A percentile compares a stretch with the other conserved stretches of the same genome.
These are phyloP conservation scores for Sceloporus tristichus DNA, from an alignment of 2,113 vertebrate genomes.

Conservation along the genomic window DNA sequence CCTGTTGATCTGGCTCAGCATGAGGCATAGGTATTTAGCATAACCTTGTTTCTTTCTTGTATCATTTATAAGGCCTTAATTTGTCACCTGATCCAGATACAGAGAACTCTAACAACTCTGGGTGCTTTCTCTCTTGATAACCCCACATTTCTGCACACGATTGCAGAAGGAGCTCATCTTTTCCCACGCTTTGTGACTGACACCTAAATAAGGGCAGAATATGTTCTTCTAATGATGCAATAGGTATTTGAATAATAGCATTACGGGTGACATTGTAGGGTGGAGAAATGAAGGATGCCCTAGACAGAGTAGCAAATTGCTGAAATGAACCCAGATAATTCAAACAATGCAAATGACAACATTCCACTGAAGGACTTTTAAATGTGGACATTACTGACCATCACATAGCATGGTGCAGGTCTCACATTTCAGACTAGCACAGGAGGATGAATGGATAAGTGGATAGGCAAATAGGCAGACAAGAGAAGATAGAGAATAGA, in stretches of 20 bases:
- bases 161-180: neutral
- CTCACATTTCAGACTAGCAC: neutral
- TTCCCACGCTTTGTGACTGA: fast-evolving
- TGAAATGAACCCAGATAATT: conserved; percentile 28
- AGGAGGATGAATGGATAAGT: neutral
- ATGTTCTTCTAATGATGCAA: conserved; percentile 32
- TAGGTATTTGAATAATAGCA: conserved; percentile 20
- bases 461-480: no score
- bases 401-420: neutral
- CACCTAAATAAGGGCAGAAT: neutral
- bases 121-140: neutral
- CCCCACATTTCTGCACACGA: neutral
- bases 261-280: conserved; percentile 26
- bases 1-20: no score
- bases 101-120: neutral
- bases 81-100: neutral
- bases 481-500: no score
- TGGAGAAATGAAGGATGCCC: conserved; percentile 25
- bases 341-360: conserved; percentile 20
- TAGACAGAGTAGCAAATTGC: conserved; percentile 9
- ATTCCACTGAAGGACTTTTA: conserved; percentile 1
- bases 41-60: neutral
- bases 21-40: neutral
- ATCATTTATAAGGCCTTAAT: neutral
- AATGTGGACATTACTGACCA: neutral